Conservation (phyloP, 2,797 vertebrate genomes). For the Thaleichthys pacificus region DNA sequence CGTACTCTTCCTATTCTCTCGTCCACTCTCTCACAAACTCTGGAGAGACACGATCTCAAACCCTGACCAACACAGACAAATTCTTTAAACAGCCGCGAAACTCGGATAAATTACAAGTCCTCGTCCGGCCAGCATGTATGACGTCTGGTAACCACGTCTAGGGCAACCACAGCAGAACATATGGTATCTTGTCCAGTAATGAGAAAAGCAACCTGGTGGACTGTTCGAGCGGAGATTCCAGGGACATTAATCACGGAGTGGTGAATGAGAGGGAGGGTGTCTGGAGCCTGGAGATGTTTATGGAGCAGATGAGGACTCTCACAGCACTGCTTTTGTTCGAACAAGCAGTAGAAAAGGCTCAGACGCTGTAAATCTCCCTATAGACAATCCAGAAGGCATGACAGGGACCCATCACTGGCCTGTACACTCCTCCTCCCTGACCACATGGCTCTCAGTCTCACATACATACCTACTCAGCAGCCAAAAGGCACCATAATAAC, state of each 20-base stretch:
- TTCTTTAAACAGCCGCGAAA: too few species aligned
- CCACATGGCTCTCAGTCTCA: conserved; percentile 1
- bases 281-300: conserved; percentile 36
- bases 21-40: too few species aligned
- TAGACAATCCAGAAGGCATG: conserved; percentile 22
- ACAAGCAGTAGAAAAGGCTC: neutral
- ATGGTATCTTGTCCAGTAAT: conserved; percentile 4
- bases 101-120: too few species aligned
- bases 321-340: conserved; percentile 2
- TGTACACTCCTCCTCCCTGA: neutral
- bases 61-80: too few species aligned
- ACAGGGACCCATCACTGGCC: neutral
- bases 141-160: too few species aligned
- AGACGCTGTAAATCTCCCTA: conserved; percentile 35
- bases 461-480: too few species aligned
- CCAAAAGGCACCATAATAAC: too few species aligned
- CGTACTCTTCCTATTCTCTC: too few species aligned
- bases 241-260: conserved; percentile 31
- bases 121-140: too few species aligned
- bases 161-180: conserved; percentile 1
- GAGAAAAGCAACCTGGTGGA: conserved; percentile 1
- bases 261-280: conserved; percentile 16
- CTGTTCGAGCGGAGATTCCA: conserved; percentile 16
- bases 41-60: too few species aligned
- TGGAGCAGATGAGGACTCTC: conserved; percentile 8